Percentiles rank a stretch among this genome's conserved stretches.
These are phyloP conservation scores for Xenotilapia leptura DNA, from an alignment of 2,113 vertebrate genomes.

Conservation along the genomic window DNA sequence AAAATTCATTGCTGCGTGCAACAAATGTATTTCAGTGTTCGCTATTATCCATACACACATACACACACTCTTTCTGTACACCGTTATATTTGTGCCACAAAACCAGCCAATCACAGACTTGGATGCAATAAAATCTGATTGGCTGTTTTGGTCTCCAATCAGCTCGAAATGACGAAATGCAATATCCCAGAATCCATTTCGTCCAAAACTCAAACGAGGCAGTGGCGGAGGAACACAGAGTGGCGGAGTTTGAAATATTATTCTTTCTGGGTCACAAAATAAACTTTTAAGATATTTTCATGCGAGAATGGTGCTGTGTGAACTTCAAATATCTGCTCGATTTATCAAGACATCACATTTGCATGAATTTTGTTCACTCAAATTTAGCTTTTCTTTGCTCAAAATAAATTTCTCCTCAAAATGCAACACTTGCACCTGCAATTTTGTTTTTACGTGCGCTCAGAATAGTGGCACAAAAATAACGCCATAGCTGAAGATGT, in stretches of 20 bases:
- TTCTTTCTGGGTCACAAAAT: background rate
- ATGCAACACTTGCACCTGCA: background rate
- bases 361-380: background rate
- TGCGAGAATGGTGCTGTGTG: background rate
- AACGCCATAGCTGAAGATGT: fast-evolving
- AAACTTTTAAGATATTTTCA: background rate
- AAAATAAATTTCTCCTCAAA: background rate
- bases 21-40: background rate
- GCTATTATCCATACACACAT: background rate
- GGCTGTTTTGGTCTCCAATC: background rate
- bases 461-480: background rate
- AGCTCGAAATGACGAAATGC: background rate
- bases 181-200: no score
- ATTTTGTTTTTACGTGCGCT: fast-evolving
- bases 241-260: background rate
- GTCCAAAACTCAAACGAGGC: no score
- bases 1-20: fast-evolving
- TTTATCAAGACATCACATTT: background rate
- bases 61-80: background rate
- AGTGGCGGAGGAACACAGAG: no score
- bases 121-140: background rate
- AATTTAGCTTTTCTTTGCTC: background rate
- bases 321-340: fast-evolving
- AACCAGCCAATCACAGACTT: background rate
- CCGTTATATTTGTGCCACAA: background rate